Conservation (phyloP, 2,797 vertebrate species). For the Argya squamiceps region DNA sequence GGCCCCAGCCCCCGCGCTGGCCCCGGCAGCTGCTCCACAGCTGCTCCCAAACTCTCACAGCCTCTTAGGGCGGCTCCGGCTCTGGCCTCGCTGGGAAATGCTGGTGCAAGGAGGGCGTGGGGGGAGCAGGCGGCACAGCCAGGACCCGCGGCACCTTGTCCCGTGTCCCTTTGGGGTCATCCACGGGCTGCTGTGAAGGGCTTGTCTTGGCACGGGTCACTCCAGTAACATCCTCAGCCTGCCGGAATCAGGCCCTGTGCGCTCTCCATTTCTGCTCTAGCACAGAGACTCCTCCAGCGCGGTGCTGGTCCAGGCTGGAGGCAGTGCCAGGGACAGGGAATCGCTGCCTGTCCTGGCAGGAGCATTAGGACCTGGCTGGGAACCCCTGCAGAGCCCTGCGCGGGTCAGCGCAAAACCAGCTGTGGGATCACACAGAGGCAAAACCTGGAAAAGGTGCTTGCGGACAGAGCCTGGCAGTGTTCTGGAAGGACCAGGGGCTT, state of each 20-base stretch:
- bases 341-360: background rate
- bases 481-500: accelerated
- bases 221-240: too few relatives aligned
- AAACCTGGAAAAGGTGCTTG: background rate
- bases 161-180: background rate
- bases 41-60: background rate
- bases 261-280: accelerated
- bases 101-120: background rate
- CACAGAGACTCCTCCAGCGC: accelerated
- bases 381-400: accelerated
- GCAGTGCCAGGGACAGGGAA: accelerated
- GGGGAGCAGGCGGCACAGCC: background rate
- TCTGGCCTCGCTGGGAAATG: background rate
- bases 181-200: background rate
- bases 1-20: background rate
- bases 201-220: background rate
- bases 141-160: accelerated
- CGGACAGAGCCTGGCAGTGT: background rate
- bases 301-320: accelerated
- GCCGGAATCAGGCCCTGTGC: accelerated
- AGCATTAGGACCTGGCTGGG: background rate
- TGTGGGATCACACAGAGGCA: background rate
- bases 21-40: slow-evolving; percentile 51
- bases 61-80: background rate
- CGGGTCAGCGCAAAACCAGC: too few relatives aligned